Percentiles rank a stretch among this genome's conserved stretches.
Evolutionary conservation across 2,113 vertebrate species (phyloP).

Genomic region (Sapayoa aenigma): DNA sequence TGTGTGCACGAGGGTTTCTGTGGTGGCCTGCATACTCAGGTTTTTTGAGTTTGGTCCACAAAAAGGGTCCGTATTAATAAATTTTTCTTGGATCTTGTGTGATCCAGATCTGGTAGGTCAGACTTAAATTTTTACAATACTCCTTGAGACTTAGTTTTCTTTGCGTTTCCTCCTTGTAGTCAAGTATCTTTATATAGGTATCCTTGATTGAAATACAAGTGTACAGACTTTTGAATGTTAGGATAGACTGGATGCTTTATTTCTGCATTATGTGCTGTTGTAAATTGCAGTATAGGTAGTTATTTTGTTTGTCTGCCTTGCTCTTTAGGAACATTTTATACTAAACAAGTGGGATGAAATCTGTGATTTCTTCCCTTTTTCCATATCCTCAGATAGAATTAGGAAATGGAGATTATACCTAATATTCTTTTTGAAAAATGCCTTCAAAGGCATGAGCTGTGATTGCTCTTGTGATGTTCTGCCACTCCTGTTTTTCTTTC

Average conservation of each 20-base stretch:
- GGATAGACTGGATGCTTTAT: neutral
- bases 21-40: neutral
- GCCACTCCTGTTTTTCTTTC: neutral
- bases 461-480: fast-evolving
- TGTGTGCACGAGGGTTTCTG: neutral
- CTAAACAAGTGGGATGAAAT: neutral
- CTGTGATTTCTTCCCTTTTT: neutral
- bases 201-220: neutral
- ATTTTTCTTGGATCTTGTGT: neutral
- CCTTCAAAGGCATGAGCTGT: neutral
- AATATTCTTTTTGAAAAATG: neutral
- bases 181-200: neutral
- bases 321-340: neutral
- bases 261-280: neutral
- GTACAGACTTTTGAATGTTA: neutral
- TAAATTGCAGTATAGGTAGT: fast-evolving
- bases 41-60: neutral
- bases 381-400: neutral
- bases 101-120: neutral
- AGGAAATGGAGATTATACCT: neutral
- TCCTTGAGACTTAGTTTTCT: neutral
- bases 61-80: neutral
- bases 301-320: neutral
- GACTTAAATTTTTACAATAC: neutral
- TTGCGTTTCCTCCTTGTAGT: neutral